Percentiles rank a stretch among this genome's conserved stretches.
phyloP scores from a whole-genome alignment of 2,797 vertebrate genomes.

The Hephaestus fuliginosus region DNA sequence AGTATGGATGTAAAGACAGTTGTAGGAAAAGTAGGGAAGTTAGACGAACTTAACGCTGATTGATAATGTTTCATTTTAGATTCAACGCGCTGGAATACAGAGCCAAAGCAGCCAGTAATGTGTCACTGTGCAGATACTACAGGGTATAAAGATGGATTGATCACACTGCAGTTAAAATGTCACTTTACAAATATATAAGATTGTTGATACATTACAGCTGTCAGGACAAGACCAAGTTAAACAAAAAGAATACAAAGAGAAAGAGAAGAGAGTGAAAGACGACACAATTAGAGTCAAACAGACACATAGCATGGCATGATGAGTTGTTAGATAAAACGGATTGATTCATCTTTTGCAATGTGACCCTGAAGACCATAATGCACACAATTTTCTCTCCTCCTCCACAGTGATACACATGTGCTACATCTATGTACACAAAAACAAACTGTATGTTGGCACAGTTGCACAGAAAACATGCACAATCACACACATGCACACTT shows the following conservation, averaged over 20 bases:
- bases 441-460: constrained; percentile 20
- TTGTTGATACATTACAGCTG: neutral
- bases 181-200: neutral
- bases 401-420: constrained; percentile 8
- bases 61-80: neutral
- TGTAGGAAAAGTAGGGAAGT: neutral
- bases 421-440: constrained; percentile 16
- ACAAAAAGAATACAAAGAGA: neutral
- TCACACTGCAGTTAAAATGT: neutral
- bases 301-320: neutral
- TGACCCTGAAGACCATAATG: constrained; percentile 4
- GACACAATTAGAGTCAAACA: neutral
- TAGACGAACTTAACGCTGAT: neutral
- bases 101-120: neutral
- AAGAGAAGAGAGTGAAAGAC: neutral
- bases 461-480: constrained; percentile 8
- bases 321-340: constrained; percentile 19
- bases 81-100: neutral
- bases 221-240: neutral
- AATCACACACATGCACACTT: constrained; percentile 36
- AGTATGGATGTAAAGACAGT: neutral
- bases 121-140: neutral
- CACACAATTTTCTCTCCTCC: neutral
- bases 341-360: constrained; percentile 19
- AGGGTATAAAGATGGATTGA: neutral